Percentiles rank a stretch among this genome's conserved stretches.
Evolutionary conservation across 2,797 vertebrate genomes (phyloP).

Genomic region (Sorex maritimensis): DNA sequence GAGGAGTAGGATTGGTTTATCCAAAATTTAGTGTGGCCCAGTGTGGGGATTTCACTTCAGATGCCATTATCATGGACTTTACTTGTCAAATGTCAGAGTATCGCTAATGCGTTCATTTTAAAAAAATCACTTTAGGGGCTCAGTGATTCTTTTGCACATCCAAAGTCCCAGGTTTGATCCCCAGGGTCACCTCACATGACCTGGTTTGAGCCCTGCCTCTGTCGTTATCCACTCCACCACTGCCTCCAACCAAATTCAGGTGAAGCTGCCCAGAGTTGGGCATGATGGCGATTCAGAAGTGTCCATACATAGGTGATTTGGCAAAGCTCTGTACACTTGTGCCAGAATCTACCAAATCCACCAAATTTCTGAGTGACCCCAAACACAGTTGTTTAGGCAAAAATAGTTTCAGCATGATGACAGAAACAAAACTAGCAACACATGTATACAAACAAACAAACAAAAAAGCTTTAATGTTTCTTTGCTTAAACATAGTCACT

Average conservation of each 20-base stretch:
- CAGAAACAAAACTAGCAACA: background rate
- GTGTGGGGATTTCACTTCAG: background rate
- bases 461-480: background rate
- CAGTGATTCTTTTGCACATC: background rate
- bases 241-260: too few species aligned
- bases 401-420: background rate
- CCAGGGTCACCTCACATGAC: too few species aligned
- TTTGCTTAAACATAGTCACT: background rate
- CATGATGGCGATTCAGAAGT: background rate
- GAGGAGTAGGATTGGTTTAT: slow-evolving; percentile 28
- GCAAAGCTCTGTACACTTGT: too few species aligned
- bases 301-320: background rate
- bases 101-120: background rate
- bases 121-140: background rate
- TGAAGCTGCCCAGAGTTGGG: background rate
- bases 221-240: too few species aligned
- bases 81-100: background rate
- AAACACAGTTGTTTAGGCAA: background rate
- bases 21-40: background rate
- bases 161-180: too few species aligned
- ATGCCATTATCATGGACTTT: background rate
- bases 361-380: background rate
- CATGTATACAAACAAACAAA: background rate
- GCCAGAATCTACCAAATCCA: too few species aligned
- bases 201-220: too few species aligned